A percentile compares a stretch with the other conserved stretches of the same genome.
Evolutionary conservation across 2,797 vertebrate species (phyloP).

Genomic region (Botia kubotai): DNA sequence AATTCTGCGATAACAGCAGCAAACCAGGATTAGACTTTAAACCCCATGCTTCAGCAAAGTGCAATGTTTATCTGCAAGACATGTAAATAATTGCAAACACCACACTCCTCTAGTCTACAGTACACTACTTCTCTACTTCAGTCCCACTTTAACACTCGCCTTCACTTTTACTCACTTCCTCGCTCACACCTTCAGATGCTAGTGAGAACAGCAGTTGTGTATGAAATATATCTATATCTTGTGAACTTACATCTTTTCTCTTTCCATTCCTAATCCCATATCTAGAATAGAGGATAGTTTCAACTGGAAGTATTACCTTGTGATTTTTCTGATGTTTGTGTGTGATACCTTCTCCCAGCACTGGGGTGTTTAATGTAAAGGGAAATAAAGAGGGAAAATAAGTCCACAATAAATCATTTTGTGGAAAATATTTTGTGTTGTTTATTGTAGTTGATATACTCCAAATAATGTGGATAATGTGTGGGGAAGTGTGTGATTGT

Average conservation of each 20-base stretch:
- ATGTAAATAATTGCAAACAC: constrained; percentile 20
- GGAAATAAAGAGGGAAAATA: constrained; percentile 80
- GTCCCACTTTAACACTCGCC: constrained; percentile 35
- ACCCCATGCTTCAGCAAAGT: constrained; percentile 70
- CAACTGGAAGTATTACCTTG: constrained; percentile 94
- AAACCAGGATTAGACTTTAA: constrained; percentile 58
- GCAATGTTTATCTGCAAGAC: constrained; percentile 52
- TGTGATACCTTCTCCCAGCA: constrained; percentile 89
- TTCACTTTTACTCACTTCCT: constrained; percentile 68
- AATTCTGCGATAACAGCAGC: constrained; percentile 41
- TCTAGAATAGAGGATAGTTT: constrained; percentile 96
- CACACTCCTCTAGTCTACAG: constrained; percentile 12
- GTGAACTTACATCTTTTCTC: constrained; percentile 91
- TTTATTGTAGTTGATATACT: background rate
- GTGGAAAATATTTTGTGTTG: constrained; percentile 71
- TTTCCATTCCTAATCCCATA: constrained; percentile 86
- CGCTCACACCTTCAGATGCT: constrained; percentile 87
- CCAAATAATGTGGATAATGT: background rate
- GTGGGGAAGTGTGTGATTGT: background rate
- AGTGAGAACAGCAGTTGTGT: constrained; percentile 94
- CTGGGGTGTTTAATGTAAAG: constrained; percentile 91
- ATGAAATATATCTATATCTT: constrained; percentile 87
- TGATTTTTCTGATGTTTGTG: constrained; percentile 99
- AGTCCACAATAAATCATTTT: constrained; percentile 94
- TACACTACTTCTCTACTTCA: constrained; percentile 59